Evolutionary conservation across 2,797 vertebrate species (phyloP).

Genomic region (Myiotriccus ornatus): DNA sequence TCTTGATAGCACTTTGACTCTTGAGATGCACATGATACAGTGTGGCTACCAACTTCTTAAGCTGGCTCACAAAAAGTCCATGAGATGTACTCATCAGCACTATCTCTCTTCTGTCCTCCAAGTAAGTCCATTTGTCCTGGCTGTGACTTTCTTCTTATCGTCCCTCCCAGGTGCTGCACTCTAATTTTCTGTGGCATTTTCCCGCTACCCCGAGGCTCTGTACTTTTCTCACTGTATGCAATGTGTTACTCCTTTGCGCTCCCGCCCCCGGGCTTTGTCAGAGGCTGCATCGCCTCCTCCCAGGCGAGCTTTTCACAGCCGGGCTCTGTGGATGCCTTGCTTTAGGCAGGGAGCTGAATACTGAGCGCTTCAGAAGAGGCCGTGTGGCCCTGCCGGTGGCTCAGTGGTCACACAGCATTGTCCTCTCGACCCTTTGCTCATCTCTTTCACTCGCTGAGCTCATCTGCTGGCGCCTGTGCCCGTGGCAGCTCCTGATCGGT

Average conservation of each 20-base stretch:
- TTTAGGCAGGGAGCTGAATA: background rate
- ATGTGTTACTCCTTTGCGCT: background rate
- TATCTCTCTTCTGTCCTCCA: background rate
- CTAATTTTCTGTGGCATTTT: background rate
- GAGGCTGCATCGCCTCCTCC: background rate
- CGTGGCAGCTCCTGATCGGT: accelerated
- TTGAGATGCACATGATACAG: background rate
- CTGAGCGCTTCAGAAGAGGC: background rate
- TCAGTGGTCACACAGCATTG: accelerated
- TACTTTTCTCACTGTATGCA: background rate
- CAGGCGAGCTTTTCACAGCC: background rate
- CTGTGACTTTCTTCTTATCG: background rate
- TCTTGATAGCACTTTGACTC: background rate
- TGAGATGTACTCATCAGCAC: background rate
- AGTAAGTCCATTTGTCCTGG: background rate
- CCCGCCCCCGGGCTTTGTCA: accelerated
- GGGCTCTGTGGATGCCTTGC: background rate
- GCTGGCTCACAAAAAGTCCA: background rate
- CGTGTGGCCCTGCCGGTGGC: background rate
- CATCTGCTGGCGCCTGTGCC: accelerated
- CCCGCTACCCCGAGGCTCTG: background rate
- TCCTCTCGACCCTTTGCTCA: background rate
- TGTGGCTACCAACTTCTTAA: background rate
- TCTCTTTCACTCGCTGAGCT: accelerated
- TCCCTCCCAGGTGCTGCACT: background rate